Evolutionary conservation across 2,113 vertebrate species (phyloP).

Genomic region (Salvelinus alpinus): DNA sequence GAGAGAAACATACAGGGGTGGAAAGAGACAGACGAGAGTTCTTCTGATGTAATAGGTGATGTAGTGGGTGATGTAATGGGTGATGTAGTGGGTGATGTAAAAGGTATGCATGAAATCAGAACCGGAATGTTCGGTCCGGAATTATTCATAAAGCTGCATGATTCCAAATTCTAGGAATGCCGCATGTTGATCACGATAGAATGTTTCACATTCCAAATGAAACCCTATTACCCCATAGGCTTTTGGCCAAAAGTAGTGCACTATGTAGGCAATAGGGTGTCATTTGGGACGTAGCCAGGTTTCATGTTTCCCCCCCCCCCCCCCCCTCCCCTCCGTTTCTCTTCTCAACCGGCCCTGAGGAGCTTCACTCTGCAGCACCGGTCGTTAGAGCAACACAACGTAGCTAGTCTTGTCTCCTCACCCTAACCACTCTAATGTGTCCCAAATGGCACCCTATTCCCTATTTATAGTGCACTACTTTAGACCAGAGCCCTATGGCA

Average conservation of each 20-base stretch:
- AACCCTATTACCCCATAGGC: too few species aligned
- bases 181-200: slow-evolving; percentile 58
- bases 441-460: too few species aligned
- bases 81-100: background rate
- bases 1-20: background rate
- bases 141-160: slow-evolving; percentile 56
- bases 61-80: too few species aligned
- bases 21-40: background rate
- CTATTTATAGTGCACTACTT: too few species aligned
- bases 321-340: too few species aligned
- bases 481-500: too few species aligned
- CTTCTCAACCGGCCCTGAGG: background rate
- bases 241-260: too few species aligned
- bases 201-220: slow-evolving; percentile 27
- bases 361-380: slow-evolving; percentile 19
- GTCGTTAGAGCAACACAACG: slow-evolving; percentile 34
- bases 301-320: too few species aligned
- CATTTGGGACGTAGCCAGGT: too few species aligned
- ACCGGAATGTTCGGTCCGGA: slow-evolving; percentile 48
- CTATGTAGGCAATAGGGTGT: slow-evolving; percentile 2
- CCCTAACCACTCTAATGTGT: background rate
- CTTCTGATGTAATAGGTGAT: slow-evolving; percentile 8
- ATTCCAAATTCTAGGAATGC: slow-evolving; percentile 66
- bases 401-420: slow-evolving; percentile 38
- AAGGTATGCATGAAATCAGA: slow-evolving; percentile 64